Evolutionary conservation across 2,888 invertebrate genomes (phyloP).

Genomic region (Macrophya annulata): DNA sequence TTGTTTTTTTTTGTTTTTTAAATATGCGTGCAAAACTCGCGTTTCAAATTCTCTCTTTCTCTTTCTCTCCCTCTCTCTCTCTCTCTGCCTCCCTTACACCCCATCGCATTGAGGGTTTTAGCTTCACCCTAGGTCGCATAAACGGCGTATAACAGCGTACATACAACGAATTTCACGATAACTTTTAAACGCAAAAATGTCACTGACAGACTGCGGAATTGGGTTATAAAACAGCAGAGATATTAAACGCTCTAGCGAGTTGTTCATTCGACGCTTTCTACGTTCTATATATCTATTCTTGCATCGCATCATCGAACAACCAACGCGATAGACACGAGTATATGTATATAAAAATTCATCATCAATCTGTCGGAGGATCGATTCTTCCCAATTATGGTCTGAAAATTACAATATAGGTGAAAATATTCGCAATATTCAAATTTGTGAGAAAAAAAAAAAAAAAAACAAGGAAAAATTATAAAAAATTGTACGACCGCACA

Average conservation of each 20-base stretch:
- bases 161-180: conserved; percentile 42
- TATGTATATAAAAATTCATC: not conserved
- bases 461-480: not conserved
- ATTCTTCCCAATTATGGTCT: not conserved
- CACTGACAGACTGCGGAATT: conserved; percentile 14
- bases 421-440: not conserved
- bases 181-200: conserved; percentile 54
- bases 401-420: not conserved
- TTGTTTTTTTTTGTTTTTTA: not conserved
- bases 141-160: conserved; percentile 17
- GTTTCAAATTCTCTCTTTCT: not conserved
- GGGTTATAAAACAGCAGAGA: conserved; percentile 2
- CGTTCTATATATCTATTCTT: not conserved
- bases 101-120: not conserved
- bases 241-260: conserved; percentile 45
- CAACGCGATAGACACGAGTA: not conserved
- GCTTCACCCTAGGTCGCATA: conserved; percentile 18
- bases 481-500: not conserved
- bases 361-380: conserved; percentile 23
- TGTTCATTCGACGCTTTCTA: conserved; percentile 28
- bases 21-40: not conserved
- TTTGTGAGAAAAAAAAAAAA: not conserved
- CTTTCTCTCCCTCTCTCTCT: not conserved
- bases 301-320: not conserved
- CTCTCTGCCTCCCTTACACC: not conserved